Base-by-base conservation (phyloP, 2,888 invertebrate species). In the Drosophila quinaria region DNA sequence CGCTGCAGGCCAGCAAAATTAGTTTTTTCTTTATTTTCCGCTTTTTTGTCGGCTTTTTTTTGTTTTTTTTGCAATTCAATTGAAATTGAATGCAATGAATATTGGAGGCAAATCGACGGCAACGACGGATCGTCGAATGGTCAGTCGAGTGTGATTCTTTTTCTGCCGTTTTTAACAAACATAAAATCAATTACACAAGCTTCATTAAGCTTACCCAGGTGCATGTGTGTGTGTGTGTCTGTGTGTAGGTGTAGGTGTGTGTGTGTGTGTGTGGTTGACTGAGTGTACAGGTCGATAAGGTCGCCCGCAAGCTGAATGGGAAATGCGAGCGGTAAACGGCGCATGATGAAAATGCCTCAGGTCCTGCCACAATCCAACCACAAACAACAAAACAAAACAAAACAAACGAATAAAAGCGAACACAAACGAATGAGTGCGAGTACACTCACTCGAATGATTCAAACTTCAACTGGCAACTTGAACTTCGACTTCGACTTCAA, bases 111-210 rank as follows among this genome's bases (percentile, higher is more conserved):
- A 83, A 80, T 80, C 80, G 73, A 68, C 59, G 68, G 55, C 68
- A 41, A 50, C 51, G 51, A 56, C 50, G 50, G 35, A 50, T 50
- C 50, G 50, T 60, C 51, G 60, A 51, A 31, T 56, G 33, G 44
- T 51, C 60, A 61, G 33, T 68, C 65, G 73, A 70, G 65, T 75
- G 58, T 80, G 79, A 73, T 87, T 84, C 74, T 82, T 87, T 86
- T 85, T 86, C 78, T 88, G 86, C 83, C 76, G 82, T 86, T 87
- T 86, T 88, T 80, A 87, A 83, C 88, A 86, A 88, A 83, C 79
- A 83, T 80, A 83, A 84, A 80, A 80, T 81, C 81, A 89, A 89
- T 87, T 83, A 82, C 77, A 81, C 77, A 84, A 80, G 85, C 80
- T 87, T 87, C 84, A 85, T 87, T 89, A 82, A 85, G 82, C 81